Percentiles rank a stretch among this genome's conserved stretches.
Conservation (phyloP, 2,797 vertebrate genomes). For the Tokudaia muenninki region DNA sequence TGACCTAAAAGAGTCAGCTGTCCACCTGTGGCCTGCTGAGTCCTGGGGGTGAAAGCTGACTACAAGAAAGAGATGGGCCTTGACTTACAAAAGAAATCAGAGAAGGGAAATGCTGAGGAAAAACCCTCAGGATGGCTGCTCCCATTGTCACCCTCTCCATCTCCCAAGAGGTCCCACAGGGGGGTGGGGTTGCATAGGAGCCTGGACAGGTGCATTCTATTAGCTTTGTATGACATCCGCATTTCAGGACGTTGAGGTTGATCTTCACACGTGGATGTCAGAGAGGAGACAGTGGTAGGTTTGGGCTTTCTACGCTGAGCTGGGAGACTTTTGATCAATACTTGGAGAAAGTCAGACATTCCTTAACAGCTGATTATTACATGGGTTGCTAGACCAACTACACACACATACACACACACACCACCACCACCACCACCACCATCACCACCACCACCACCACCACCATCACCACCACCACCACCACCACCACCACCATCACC, state of each 20-base stretch:
- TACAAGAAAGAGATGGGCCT: too few relatives aligned
- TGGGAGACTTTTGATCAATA: not conserved
- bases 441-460: too few relatives aligned
- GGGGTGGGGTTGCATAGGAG: not conserved
- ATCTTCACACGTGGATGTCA: not conserved
- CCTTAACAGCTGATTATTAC: not conserved
- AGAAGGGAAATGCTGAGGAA: not conserved
- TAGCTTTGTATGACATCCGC: fast-evolving
- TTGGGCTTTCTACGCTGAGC: not conserved
- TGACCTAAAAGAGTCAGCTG: too few relatives aligned
- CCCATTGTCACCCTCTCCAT: fast-evolving
- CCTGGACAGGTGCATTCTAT: fast-evolving
- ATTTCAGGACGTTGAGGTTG: too few relatives aligned
- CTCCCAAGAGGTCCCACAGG: not conserved
- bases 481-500: too few relatives aligned
- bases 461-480: too few relatives aligned
- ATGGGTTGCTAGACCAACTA: not conserved
- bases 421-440: too few relatives aligned
- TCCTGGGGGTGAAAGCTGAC: not conserved
- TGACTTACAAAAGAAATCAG: not conserved
- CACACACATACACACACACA: too few relatives aligned
- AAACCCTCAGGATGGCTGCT: not conserved
- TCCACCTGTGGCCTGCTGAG: not conserved
- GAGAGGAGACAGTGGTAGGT: not conserved
- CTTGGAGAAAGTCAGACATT: not conserved